phyloP scores from a whole-genome alignment of 1,140 invertebrate species.

The Aricia agestis region DNA sequence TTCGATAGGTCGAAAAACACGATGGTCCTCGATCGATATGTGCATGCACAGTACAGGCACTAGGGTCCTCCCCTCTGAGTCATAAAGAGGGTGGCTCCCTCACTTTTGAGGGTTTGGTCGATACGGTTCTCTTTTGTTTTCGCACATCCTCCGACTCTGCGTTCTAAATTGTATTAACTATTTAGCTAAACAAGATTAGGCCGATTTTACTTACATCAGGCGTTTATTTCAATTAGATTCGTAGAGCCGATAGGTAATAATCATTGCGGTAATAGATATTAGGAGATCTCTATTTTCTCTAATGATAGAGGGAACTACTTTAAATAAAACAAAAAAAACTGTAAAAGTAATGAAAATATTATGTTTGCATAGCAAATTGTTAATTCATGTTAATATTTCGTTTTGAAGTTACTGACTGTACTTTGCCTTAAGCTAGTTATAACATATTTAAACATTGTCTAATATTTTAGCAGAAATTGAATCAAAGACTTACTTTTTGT shows the following conservation, averaged over 20 bases:
- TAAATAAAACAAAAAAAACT: no score
- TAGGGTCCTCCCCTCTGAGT: conserved; percentile 70
- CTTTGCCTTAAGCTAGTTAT: no score
- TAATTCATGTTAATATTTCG: no score
- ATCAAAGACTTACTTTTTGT: no score
- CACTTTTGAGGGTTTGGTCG: conserved; percentile 70
- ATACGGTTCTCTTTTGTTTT: conserved; percentile 70
- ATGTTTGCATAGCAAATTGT: no score
- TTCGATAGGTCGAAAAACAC: conserved; percentile 29
- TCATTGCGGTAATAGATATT: neutral
- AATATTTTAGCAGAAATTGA: no score
- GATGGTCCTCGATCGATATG: conserved; percentile 56
- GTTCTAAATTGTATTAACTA: conserved; percentile 23
- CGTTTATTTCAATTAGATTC: neutral
- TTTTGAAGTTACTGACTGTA: no score
- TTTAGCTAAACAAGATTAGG: neutral
- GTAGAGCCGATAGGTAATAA: neutral
- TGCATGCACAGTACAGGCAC: conserved; percentile 50
- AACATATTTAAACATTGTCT: no score
- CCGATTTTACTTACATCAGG: neutral
- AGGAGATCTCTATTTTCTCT: neutral
- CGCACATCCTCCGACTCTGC: conserved; percentile 46
- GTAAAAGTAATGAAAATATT: no score
- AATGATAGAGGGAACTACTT: no score
- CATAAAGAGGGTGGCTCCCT: conserved; percentile 69